phyloP scores from a whole-genome alignment of 2,113 vertebrate species.

The Probosciger aterrimus region DNA sequence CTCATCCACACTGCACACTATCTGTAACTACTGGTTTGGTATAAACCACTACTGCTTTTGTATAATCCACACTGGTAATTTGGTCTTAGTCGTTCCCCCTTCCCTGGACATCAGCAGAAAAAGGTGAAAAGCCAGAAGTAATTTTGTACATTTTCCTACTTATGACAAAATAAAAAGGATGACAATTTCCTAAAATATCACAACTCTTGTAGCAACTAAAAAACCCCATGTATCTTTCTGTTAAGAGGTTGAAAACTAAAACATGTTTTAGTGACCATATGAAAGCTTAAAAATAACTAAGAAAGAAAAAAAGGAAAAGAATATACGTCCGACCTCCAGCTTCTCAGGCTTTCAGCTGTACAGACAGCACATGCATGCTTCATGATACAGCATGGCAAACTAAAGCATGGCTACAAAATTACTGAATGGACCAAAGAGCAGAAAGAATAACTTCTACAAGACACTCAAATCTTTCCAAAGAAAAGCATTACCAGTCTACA shows the following conservation, averaged over 20 bases:
- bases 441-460: background rate
- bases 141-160: background rate
- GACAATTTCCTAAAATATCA: background rate
- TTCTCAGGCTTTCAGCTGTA: background rate
- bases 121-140: background rate
- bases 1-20: background rate
- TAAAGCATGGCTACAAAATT: background rate
- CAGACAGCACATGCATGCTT: background rate
- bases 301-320: background rate
- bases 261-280: background rate
- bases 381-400: background rate
- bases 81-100: background rate
- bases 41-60: background rate
- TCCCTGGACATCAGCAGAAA: background rate
- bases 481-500: background rate
- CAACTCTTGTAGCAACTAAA: background rate
- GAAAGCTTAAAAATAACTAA: background rate
- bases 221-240: accelerated
- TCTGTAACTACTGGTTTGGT: background rate
- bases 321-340: background rate
- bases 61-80: background rate
- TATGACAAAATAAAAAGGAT: background rate
- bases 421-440: background rate
- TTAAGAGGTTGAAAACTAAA: background rate
- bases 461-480: background rate